Percentiles rank a stretch among this genome's conserved stretches.
Conservation (phyloP, 2,113 vertebrate genomes). For the Glaucomys volans region DNA sequence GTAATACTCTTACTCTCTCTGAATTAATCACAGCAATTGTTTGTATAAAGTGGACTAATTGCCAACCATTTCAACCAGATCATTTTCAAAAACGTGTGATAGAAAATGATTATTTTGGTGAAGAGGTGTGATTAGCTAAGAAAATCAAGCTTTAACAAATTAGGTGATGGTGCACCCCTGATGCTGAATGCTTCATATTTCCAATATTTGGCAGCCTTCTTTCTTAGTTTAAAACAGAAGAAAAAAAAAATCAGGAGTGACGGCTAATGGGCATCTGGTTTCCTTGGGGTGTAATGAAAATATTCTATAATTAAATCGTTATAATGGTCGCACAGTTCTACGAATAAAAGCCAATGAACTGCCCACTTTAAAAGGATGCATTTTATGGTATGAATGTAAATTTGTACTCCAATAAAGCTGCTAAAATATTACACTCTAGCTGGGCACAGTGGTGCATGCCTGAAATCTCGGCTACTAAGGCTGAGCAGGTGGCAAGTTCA, state of each 20-base stretch:
- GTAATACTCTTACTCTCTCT: background rate
- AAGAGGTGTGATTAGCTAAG: constrained; percentile 51
- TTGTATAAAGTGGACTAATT: background rate
- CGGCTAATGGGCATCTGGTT: constrained; percentile 3
- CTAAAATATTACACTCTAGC: background rate
- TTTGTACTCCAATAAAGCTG: background rate
- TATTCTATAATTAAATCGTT: background rate
- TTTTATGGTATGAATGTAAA: background rate
- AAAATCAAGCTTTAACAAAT: constrained; percentile 43
- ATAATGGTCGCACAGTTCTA: background rate
- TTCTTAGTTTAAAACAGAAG: background rate
- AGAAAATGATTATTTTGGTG: constrained; percentile 44
- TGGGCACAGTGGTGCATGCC: background rate
- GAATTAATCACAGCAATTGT: constrained; percentile 31
- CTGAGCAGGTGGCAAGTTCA: background rate
- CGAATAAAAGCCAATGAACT: constrained; percentile 11
- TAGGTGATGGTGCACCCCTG: background rate
- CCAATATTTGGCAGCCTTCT: constrained; percentile 9
- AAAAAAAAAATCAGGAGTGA: background rate
- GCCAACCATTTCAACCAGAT: background rate
- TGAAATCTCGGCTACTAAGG: background rate
- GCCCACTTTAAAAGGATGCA: background rate
- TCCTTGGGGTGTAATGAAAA: background rate
- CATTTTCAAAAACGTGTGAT: constrained; percentile 57
- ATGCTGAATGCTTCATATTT: background rate